Percentiles rank a stretch among this genome's conserved stretches.
Conservation (phyloP, 2,797 vertebrate genomes). For the Sebastes dallii region DNA sequence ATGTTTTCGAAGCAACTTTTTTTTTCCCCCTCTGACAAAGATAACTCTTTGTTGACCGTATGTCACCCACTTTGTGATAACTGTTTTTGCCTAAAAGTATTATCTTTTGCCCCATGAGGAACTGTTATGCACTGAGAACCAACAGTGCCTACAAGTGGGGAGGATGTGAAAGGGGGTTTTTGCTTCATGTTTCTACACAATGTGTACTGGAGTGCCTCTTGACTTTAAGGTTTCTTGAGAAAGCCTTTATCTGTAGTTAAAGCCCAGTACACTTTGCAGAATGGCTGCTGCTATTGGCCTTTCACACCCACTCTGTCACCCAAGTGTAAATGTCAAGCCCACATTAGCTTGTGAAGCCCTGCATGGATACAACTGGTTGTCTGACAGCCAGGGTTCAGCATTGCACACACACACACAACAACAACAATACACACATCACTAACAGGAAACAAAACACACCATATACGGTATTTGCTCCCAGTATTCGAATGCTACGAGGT, state of each 20-base stretch:
- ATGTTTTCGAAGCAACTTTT: no score
- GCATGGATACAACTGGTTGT: constrained; percentile 51
- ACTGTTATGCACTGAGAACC: neutral
- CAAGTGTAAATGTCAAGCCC: constrained; percentile 78
- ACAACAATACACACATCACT: constrained; percentile 1
- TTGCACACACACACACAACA: neutral
- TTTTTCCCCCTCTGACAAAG: neutral
- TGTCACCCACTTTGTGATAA: neutral
- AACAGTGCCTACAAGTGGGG: neutral
- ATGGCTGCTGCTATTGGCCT: constrained; percentile 69
- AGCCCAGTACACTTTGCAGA: constrained; percentile 59
- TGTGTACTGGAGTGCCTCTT: constrained; percentile 55
- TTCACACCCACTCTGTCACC: constrained; percentile 73
- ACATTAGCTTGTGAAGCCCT: constrained; percentile 62
- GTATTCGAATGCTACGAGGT: neutral
- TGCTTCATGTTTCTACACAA: constrained; percentile 17
- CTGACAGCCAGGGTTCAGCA: constrained; percentile 28
- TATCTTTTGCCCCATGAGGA: neutral
- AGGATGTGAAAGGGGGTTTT: neutral
- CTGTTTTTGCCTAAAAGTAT: neutral
- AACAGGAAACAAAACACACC: neutral
- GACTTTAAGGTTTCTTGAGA: constrained; percentile 68
- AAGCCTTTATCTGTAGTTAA: constrained; percentile 70
- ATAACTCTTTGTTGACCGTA: neutral
- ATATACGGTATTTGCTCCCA: neutral